A percentile compares a stretch with the other conserved stretches of the same genome.
phyloP scores from a whole-genome alignment of 2,888 invertebrate genomes.

The Hypomecis punctinalis region DNA sequence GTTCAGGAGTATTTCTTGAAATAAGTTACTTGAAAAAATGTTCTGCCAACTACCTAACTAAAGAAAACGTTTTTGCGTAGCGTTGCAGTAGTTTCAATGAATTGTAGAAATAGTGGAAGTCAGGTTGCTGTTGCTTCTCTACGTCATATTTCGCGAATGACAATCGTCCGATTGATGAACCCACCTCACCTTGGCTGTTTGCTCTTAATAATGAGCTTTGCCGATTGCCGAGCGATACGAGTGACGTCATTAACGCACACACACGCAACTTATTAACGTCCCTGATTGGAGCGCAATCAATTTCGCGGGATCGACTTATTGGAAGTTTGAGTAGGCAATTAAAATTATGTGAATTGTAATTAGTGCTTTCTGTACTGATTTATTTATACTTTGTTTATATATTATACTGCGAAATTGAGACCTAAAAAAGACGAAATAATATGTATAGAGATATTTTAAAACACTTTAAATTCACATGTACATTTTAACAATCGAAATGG shows the following conservation, averaged over 20 bases:
- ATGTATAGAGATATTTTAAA: too few species aligned
- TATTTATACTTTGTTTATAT: not conserved
- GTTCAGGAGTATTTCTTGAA: too few species aligned
- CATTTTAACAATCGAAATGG: too few species aligned
- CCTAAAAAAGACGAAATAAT: too few species aligned
- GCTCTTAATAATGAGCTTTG: constrained; percentile 43
- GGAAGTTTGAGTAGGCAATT: not conserved
- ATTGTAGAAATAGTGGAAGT: not conserved
- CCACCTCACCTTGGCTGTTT: constrained; percentile 40
- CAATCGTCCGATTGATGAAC: constrained; percentile 36
- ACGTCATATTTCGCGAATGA: constrained; percentile 7
- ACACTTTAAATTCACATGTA: too few species aligned
- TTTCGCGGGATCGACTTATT: constrained; percentile 3
- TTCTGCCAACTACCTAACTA: too few species aligned
- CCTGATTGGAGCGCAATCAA: constrained; percentile 22
- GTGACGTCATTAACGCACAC: constrained; percentile 30
- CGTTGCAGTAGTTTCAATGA: not conserved
- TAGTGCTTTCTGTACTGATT: not conserved
- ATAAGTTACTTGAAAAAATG: too few species aligned
- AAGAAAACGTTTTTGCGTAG: too few species aligned
- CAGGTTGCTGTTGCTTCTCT: not conserved
- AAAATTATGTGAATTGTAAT: not conserved
- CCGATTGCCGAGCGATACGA: constrained; percentile 38
- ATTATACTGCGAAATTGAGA: not conserved
- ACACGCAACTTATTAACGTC: constrained; percentile 10